Conservation (phyloP, 2,113 vertebrate genomes). For the Leucopternis melanops region DNA sequence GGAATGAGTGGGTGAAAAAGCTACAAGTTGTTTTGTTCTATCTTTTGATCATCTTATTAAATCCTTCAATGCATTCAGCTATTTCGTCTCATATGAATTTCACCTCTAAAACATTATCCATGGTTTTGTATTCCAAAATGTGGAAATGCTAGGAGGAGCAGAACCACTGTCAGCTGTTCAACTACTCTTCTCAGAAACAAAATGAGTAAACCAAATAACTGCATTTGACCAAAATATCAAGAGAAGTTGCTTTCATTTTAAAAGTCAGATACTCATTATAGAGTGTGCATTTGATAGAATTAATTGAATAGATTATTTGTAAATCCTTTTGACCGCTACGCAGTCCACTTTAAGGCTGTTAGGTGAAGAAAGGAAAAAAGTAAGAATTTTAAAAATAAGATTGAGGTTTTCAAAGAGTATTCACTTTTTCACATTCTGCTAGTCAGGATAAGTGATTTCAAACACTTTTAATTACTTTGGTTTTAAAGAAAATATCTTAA, state of each 20-base stretch:
- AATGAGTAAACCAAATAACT: neutral
- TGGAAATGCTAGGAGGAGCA: neutral
- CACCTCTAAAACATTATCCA: neutral
- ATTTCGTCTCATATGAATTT: neutral
- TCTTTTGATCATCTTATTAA: neutral
- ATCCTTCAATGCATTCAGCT: neutral
- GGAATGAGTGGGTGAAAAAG: neutral
- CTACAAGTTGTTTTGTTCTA: neutral
- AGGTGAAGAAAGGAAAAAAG: neutral
- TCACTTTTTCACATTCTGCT: neutral
- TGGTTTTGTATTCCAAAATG: neutral
- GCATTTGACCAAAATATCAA: neutral
- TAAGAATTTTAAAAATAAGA: neutral
- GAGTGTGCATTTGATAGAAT: neutral
- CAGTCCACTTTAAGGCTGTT: neutral
- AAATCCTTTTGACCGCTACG: neutral
- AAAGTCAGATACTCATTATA: neutral
- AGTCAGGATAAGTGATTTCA: neutral
- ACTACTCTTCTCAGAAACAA: neutral
- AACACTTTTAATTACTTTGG: neutral
- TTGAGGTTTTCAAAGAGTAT: neutral
- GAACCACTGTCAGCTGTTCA: neutral
- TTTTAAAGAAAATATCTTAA: neutral
- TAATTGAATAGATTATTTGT: neutral
- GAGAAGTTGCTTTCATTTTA: neutral